Conservation (phyloP, 2,113 vertebrate species). For the Thermophis baileyi region DNA sequence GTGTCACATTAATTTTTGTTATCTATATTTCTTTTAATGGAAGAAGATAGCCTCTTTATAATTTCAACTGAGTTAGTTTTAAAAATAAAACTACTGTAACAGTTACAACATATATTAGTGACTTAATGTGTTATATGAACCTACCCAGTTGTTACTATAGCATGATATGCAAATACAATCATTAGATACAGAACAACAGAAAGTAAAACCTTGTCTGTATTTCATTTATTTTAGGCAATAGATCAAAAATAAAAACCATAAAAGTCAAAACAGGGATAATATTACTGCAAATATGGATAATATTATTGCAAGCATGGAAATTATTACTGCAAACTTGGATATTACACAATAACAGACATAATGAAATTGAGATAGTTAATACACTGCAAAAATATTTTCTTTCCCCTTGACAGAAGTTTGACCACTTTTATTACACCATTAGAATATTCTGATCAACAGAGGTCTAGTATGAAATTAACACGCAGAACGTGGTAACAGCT, state of each 20-base stretch:
- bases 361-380: background rate
- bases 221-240: background rate
- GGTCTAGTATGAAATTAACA: background rate
- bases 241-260: background rate
- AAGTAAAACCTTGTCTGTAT: background rate
- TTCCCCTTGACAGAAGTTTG: background rate
- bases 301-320: background rate
- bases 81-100: background rate
- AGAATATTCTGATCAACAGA: background rate
- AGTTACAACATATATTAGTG: background rate
- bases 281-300: background rate
- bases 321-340: background rate
- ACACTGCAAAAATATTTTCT: background rate
- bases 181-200: background rate
- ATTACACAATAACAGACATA: background rate
- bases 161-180: background rate
- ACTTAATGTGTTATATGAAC: background rate
- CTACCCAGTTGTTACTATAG: background rate
- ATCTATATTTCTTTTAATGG: background rate
- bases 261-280: background rate
- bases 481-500: background rate
- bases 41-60: background rate
- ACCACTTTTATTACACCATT: background rate
- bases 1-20: background rate
- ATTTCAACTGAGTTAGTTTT: background rate